A percentile compares a stretch with the other conserved stretches of the same genome.
phyloP scores from a whole-genome alignment of 1,140 invertebrate species.

The Schlechtendalia chinensis region DNA sequence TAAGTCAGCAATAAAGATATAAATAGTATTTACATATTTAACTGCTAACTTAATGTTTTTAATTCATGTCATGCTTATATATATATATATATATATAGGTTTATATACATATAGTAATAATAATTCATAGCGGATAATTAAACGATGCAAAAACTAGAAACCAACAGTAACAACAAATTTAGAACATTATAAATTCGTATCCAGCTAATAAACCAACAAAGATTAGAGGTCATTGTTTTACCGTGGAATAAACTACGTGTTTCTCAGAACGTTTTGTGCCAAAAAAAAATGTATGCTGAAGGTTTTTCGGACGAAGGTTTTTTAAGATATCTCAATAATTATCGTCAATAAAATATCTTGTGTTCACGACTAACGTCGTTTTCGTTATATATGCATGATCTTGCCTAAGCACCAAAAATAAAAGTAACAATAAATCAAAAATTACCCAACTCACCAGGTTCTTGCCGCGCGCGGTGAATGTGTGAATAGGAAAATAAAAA shows the following conservation, averaged over 20 bases:
- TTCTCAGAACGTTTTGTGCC: background rate
- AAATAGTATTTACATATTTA: slow-evolving; percentile 4
- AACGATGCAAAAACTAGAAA: slow-evolving; percentile 6
- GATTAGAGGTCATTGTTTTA: background rate
- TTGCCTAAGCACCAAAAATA: too few species aligned
- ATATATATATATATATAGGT: too few species aligned
- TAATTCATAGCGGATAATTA: background rate
- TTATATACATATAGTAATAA: background rate
- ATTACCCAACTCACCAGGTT: too few species aligned
- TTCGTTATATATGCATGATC: too few species aligned
- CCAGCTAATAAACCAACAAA: background rate
- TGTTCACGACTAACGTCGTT: too few species aligned
- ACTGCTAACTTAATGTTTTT: background rate
- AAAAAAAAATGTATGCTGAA: background rate
- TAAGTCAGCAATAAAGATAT: background rate
- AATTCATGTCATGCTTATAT: background rate
- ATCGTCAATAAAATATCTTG: background rate
- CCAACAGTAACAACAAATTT: too few species aligned
- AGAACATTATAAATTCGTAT: slow-evolving; percentile 4
- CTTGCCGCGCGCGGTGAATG: too few species aligned
- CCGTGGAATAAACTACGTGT: background rate
- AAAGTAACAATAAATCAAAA: too few species aligned
- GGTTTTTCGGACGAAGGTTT: background rate
- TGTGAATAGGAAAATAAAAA: too few species aligned
- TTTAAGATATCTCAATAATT: background rate